A percentile compares a stretch with the other conserved stretches of the same genome.
These are phyloP conservation scores for Characodon lateralis DNA, from an alignment of 2,797 vertebrate genomes.

Conservation along the genomic window DNA sequence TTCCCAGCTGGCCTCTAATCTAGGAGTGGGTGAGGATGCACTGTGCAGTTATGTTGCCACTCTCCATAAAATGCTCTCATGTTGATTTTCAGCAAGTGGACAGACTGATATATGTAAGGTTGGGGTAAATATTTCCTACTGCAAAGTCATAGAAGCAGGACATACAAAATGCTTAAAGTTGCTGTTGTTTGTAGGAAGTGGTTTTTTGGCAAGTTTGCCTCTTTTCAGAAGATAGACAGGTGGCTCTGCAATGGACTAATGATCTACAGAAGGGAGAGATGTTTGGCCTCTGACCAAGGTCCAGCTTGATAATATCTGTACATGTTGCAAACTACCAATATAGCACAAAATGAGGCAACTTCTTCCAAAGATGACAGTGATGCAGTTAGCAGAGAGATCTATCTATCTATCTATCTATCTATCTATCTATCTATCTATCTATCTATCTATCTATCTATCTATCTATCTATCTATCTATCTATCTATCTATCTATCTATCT, in stretches of 20 bases:
- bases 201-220: neutral
- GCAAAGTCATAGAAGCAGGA: constrained; percentile 11
- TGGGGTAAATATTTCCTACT: constrained; percentile 24
- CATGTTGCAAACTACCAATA: neutral
- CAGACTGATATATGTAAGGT: constrained; percentile 49
- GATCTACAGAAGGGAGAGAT: constrained; percentile 9
- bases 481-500: too few relatives aligned
- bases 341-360: constrained; percentile 1
- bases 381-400: neutral
- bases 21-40: constrained; percentile 59
- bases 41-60: constrained; percentile 49
- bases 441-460: constrained; percentile 2
- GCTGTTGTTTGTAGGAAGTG: neutral
- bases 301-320: neutral
- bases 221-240: neutral
- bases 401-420: neutral
- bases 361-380: neutral
- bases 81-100: constrained; percentile 48
- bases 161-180: neutral
- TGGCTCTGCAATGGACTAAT: constrained; percentile 6
- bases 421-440: constrained; percentile 4
- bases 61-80: constrained; percentile 55
- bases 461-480: neutral
- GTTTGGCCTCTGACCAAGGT: neutral
- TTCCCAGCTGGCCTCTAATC: constrained; percentile 79